Evolutionary conservation across 2,888 invertebrate genomes (phyloP).

Genomic region (Alviniconcha strummeri): DNA sequence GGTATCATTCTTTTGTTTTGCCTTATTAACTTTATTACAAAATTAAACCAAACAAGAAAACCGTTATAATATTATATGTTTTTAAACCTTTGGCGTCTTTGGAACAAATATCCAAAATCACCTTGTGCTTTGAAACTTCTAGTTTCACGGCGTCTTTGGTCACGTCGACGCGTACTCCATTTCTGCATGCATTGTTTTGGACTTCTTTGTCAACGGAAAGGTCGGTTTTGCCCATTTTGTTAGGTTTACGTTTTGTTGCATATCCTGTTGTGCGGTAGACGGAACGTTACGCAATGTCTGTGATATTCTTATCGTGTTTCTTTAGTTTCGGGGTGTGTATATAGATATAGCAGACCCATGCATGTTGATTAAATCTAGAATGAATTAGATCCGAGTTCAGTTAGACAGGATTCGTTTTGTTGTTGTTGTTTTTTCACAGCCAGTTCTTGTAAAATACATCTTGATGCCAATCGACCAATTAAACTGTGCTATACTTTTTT

Average conservation of each 20-base stretch:
- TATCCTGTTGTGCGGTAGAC: background rate
- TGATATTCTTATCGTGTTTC: background rate
- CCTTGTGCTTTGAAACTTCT: background rate
- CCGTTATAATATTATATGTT: too few species aligned
- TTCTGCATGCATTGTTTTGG: too few species aligned
- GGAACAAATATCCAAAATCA: background rate
- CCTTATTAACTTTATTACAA: too few species aligned
- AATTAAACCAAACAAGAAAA: too few species aligned
- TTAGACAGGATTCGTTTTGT: background rate
- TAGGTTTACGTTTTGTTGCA: background rate
- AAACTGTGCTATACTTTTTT: background rate
- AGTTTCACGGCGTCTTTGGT: background rate
- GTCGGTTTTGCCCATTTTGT: background rate
- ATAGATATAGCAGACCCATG: background rate
- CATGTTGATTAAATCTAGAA: background rate
- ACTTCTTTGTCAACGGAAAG: too few species aligned
- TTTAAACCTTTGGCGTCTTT: background rate
- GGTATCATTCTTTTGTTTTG: too few species aligned
- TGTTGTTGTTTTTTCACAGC: too few species aligned
- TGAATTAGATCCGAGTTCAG: background rate
- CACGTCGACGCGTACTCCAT: too few species aligned
- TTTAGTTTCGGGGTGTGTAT: background rate
- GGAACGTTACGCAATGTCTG: constrained; percentile 6
- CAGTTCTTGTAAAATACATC: too few species aligned
- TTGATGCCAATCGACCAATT: too few species aligned